Evolutionary conservation across 2,888 invertebrate species (phyloP), one percentile per base, ranked within the genome.

Genomic region (Lepidocyrtoides sp.): DNA sequence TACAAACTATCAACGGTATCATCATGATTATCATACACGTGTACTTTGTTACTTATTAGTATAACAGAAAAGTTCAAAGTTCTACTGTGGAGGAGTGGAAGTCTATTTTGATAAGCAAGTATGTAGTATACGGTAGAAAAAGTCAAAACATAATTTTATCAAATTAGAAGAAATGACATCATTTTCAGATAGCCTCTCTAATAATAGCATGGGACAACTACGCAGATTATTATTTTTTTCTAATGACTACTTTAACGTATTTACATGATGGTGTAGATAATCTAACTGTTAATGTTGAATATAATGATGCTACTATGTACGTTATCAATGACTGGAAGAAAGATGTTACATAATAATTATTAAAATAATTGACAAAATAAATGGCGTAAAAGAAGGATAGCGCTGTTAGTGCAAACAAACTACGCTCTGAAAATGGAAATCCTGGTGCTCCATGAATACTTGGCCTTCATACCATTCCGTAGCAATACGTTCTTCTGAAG

Each of bases 371-470:
- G 10, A 20, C 3, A 17, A 12, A 57, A 8, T 17, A 57, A 2
- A 8, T 20, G 51, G 14, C 5, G 4, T 17, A 20, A 20, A 17
- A 20, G n/a, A n/a, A n/a, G n/a, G n/a, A 57, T 20, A 12, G 7
- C 12, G 2, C 29, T 12, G 1, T 10, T 2, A 26, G 10, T 36
- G n/a, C 17, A n/a, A n/a, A n/a, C n/a, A n/a, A n/a, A 23, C 26
- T 75, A 91, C 44, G 92, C 90, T 90, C 90, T 85, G 36, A 90
- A 92, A 84, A 92, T 91, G 17, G 91, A 88, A 81, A 92, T 91
- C 57, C 89, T 88, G 8, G 89, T 92, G 36, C 82, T 86, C 92
- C 92, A 92, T 54, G 92, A 86, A 84, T 91, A 92, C 88, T 92
- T 92, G 17, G 81, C 91, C 57, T 87, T 88, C 75, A 90, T 89